phyloP scores from a whole-genome alignment of 2,113 vertebrate genomes.

The Jaculus jaculus region DNA sequence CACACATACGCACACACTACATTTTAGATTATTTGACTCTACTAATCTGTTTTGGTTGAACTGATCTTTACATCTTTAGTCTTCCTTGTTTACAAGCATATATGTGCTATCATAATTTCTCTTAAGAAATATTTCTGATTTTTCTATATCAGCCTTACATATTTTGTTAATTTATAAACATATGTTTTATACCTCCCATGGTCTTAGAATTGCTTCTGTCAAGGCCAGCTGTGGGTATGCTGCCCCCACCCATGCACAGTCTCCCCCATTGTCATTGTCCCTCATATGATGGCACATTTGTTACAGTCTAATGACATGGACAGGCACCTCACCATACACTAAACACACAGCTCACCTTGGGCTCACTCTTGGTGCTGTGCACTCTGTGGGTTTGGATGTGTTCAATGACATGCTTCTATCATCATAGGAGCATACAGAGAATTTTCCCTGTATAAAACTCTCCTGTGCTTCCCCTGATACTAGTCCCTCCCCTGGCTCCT shows the following conservation, averaged over 20 bases:
- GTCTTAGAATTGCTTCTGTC: not conserved
- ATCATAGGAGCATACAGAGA: not conserved
- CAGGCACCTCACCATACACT: not conserved
- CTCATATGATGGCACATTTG: not conserved
- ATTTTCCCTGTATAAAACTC: not conserved
- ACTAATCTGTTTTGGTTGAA: not conserved
- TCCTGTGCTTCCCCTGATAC: not conserved
- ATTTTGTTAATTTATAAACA: conserved; percentile 39
- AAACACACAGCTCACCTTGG: not conserved
- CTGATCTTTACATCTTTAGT: not conserved
- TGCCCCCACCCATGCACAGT: too few species aligned
- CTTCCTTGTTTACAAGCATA: conserved; percentile 12
- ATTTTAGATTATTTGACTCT: conserved; percentile 30
- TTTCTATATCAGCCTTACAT: conserved; percentile 5
- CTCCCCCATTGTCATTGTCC: not conserved
- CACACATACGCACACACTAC: not conserved
- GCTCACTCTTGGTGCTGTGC: not conserved
- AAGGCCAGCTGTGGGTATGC: not conserved
- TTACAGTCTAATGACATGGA: not conserved
- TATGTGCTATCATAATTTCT: not conserved
- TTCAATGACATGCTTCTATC: not conserved
- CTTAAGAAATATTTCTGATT: conserved; percentile 4
- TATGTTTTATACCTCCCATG: not conserved
- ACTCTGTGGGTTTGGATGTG: not conserved
- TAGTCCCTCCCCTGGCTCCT: not conserved